Percentiles rank a stretch among this genome's conserved stretches.
These are phyloP conservation scores for Drosophila virilis DNA, from an alignment of 1,140 invertebrate genomes.

Conservation along the genomic window DNA sequence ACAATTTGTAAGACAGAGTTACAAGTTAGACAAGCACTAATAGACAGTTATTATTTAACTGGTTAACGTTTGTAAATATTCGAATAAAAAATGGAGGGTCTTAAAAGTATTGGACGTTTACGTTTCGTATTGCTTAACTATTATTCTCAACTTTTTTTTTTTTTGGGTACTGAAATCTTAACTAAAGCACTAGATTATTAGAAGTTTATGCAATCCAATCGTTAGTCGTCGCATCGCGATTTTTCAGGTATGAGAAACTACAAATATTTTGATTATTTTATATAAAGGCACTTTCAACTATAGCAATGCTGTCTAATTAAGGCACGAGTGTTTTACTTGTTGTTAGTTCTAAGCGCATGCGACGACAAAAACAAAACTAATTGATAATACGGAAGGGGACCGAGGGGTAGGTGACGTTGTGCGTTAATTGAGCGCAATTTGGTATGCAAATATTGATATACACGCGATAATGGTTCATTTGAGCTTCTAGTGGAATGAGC, in stretches of 20 bases:
- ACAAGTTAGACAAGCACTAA: conserved; percentile 19
- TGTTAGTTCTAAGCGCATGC: conserved; percentile 60
- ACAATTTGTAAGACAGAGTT: conserved; percentile 26
- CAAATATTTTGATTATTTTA: conserved; percentile 43
- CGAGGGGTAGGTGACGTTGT: conserved; percentile 26
- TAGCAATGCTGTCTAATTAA: conserved; percentile 70
- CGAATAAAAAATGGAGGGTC: conserved; percentile 27
- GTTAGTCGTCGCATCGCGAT: conserved; percentile 34
- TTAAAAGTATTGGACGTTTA: conserved; percentile 43
- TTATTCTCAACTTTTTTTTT: conserved; percentile 2
- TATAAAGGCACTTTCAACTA: conserved; percentile 65
- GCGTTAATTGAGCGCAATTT: conserved; percentile 76
- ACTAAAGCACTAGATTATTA: conserved; percentile 68
- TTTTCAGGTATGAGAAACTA: conserved; percentile 47
- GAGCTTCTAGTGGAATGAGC: conserved; percentile 44
- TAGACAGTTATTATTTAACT: conserved; percentile 2
- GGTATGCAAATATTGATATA: conserved; percentile 50
- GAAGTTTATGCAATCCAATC: conserved; percentile 79
- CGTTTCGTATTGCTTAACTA: conserved; percentile 30
- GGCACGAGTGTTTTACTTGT: conserved; percentile 63
- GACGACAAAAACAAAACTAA: conserved; percentile 31
- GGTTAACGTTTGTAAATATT: conserved; percentile 23
- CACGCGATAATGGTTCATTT: conserved; percentile 70
- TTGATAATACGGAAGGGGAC: conserved; percentile 4
- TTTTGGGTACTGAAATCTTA: conserved; percentile 43